A percentile compares a stretch with the other conserved stretches of the same genome.
Conservation (phyloP, 2,113 vertebrate species). For the Phocoena sinus region DNA sequence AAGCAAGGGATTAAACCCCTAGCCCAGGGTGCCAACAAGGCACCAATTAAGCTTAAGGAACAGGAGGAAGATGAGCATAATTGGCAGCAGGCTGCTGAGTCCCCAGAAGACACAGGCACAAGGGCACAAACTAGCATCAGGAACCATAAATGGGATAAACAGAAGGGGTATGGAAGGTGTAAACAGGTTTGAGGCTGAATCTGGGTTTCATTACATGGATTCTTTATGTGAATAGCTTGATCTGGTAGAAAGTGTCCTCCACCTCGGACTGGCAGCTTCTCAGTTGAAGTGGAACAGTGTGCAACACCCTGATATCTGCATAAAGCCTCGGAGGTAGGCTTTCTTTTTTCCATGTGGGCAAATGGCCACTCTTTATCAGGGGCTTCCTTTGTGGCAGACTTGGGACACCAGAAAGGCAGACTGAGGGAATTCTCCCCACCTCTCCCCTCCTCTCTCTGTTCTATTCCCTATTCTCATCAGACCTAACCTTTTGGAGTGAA, state of each 20-base stretch:
- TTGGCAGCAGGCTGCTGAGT: neutral
- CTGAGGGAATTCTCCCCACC: neutral
- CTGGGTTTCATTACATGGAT: neutral
- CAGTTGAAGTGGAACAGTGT: neutral
- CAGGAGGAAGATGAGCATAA: neutral
- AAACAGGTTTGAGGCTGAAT: neutral
- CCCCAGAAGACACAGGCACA: neutral
- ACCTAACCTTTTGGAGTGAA: neutral
- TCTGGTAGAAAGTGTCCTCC: neutral
- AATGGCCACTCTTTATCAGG: neutral
- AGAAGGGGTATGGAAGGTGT: neutral
- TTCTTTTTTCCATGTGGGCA: neutral
- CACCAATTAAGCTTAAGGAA: neutral
- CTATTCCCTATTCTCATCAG: neutral
- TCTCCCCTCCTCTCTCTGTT: neutral
- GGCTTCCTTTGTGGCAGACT: neutral
- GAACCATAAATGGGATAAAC: neutral
- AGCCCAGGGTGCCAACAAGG: neutral
- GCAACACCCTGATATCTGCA: neutral
- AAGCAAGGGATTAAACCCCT: neutral
- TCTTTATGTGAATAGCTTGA: neutral
- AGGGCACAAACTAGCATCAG: neutral
- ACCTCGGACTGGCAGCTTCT: neutral
- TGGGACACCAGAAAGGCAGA: neutral
- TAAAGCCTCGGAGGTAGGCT: neutral